Base-by-base conservation (phyloP, 2,113 vertebrate species). In the Poeciliopsis turrubarensis region DNA sequence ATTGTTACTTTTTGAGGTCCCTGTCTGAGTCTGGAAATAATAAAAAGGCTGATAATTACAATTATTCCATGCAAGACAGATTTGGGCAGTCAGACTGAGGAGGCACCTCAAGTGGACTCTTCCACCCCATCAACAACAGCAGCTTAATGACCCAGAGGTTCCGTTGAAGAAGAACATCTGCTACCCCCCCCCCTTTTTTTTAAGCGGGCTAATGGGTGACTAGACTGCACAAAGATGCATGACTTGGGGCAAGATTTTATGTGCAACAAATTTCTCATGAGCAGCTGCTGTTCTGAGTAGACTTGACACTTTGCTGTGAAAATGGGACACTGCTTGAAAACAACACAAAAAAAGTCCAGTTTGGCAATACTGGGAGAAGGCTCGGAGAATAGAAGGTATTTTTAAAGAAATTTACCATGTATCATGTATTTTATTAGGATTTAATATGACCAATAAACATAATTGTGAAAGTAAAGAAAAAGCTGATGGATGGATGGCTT, bases 111-210 rank as follows among this genome's bases (percentile, higher is more conserved):
- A 82, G 73, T 86, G 81, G 77, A 75, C 74, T 77, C 79, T 77
- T 75, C 31, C 30, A 69, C 66, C 79, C 72, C 41, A 66, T 79
- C 70, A 86, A 74, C 77, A 80, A 67, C 70, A 4, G 77, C 81
- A 80, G 69, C 62, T 82, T 79, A 87, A 77, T 84, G 79, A 90
- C 82, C 71, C 81, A 68, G 64, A 86, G 85, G 78, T 87, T 82
- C 47, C 69, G 14, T 25, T 3, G 1, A 71, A 67, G 73, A 54
- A 27, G 34, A 73, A 77, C 84, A 88, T 83, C 82, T 83, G 77
- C 51, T 1, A 10, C 37, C n/a, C 68, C 72, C 32, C 10, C 1
- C 8, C 8, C 9, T 34, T 37, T 37, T 73, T 76, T 34, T 61
- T 25, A n/a, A 63, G 47, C 63, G 51, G 14, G 41, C 19, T 75